Base-by-base conservation (phyloP, 2,797 vertebrate species). In the Takifugu rubripes region DNA sequence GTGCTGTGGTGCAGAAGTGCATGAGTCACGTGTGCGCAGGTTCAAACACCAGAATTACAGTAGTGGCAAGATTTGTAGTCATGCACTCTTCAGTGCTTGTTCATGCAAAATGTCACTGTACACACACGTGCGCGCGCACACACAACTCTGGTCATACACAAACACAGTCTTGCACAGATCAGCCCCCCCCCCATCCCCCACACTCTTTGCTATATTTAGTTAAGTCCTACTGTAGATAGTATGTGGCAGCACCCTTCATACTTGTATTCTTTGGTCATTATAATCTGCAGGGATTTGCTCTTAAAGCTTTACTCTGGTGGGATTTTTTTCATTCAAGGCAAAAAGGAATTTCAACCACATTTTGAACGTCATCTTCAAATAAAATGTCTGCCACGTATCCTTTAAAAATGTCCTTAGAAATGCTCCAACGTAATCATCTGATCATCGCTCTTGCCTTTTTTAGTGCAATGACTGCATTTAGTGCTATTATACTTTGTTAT, bases 141-240 rank as follows among this genome's bases (percentile, higher is more conserved):
- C 10, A n/a, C 54, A 68, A 56, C 69, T 53, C 68, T 74, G 61
- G 66, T 68, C 63, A 84, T 65, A 70, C 42, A 52, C 54, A 66
- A 2, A 66, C 33, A 54, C 62, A 53, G 52, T 54, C 64, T 55
- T 5, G 15, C 52, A 66, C 73, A 75, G 24, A 50, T 74, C 68
- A 59, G 57, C 59, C 21, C 33, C 6, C 50, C 61, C 12, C 73
- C 72, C 54, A 54, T 68, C 84, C 83, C 73, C 72, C 70, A 21
- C 46, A 45, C 65, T 53, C 58, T 56, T 72, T 75, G 49, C 83
- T 84, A 85, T 81, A 79, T 82, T 79, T 83, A 81, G 84, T 74
- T 49, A 69, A 78, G 67, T 75, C 63, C 49, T 68, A 54, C 59
- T 75, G 72, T 77, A 70, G 65, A 78, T 70, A 40, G 25, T 57